Evolutionary conservation across 2,797 vertebrate species (phyloP), one percentile per base, ranked within the genome.

Genomic region (Amphiprion clarkii): DNA sequence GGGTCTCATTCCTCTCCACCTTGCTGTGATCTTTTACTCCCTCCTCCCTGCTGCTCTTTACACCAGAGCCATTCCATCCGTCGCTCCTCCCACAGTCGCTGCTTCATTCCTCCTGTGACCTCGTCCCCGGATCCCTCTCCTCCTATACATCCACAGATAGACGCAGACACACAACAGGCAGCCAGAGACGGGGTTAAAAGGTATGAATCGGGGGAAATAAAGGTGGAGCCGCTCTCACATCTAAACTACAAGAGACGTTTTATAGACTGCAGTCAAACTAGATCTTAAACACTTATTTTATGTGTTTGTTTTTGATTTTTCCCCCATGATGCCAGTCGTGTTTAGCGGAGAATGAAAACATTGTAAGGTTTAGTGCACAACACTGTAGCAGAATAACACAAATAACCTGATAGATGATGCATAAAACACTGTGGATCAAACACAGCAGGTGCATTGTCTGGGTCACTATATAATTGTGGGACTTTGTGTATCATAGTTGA

Each of bases 1-100:
- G 78, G 88, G 89, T 86, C 92, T 90, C 87, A 69, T 91, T 86
- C 81, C 73, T 85, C 77, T 89, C 81, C 88, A 83, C 89, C 87
- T 88, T 33, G 67, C 88, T 81, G 86, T 71, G 86, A 91, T 89
- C 90, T 80, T 63, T 70, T 52, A 65, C 88, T 84, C 71, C 82
- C 67, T 61, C 76, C 66, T 68, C 81, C 71, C 66, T 39, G 42
- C 71, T 78, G 84, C 87, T 88, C 86, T 85, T 86, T 88, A 84
- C 88, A 85, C 88, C 69, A 67, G 65, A 76, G 73, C 71, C 72
- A 65, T 55, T 71, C 82, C n/a, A 49, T 77, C 70, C 70, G 58
- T 78, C 55, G 19, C 67, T 85, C 74, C 85, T 88, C 83, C 88
- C 76, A 82, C 89, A 58, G 56, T 54, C 60, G n/a, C 23, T 40